Evolutionary conservation across 2,797 vertebrate species (phyloP), one percentile per base, ranked within the genome.

Genomic region (Tauraco hartlaubi): DNA sequence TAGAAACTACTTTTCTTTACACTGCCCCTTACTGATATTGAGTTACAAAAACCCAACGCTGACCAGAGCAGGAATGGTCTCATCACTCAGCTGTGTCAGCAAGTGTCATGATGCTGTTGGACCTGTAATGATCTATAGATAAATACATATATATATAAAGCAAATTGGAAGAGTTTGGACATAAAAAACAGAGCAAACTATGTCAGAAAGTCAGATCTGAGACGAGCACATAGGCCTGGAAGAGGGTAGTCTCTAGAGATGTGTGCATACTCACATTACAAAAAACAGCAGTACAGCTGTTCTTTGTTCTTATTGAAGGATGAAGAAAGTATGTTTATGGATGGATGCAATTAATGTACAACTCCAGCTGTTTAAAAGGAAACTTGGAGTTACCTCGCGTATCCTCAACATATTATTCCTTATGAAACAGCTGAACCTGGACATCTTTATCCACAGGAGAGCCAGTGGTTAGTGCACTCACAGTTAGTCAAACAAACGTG

Each of bases 311-410:
- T 46, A 51, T 3, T 76, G 92, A 93, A 92, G 29, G 56, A 90
- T 46, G 41, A 92, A 78, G 46, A 86, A 90, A 75, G 35, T 72
- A 22, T 84, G 73, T 78, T 92, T 88, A 76, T 55, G 55, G 17
- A 62, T 33, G 75, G 22, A 84, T 66, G 39, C 35, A 93, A 91
- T 58, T 86, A 75, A 77, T 93, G 44, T 92, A 77, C 75, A 91
- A 83, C 31, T 88, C 61, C 82, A 94, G 61, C 51, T 86, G 63
- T 90, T 88, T 81, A 48, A 92, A 81, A 86, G 58, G 69, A 92
- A 90, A 72, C 51, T 37, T 86, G 58, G 73, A 72, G 25, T 33
- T 81, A 41, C 52, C 33, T n/a, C 6, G 3, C 2, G 2, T 75
- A 44, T 84, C 43, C 35, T 91, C 35, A 84, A n/a, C 9, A 11